Evolutionary conservation across 2,113 vertebrate genomes (phyloP), one percentile per base, ranked within the genome.

Genomic region (Alligator sinensis): DNA sequence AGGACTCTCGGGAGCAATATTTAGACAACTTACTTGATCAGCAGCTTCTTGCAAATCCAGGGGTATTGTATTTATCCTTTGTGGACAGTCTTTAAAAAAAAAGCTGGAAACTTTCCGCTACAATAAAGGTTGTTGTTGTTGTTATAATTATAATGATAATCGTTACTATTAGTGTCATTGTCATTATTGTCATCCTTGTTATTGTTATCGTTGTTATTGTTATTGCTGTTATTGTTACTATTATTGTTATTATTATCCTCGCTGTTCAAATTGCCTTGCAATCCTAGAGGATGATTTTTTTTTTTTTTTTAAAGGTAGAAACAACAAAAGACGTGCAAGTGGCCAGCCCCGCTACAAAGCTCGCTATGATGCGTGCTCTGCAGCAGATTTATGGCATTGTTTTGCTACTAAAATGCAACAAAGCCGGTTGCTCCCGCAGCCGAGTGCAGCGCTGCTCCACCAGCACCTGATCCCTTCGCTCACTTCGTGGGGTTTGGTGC

Each of bases 401-500:
- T 77, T 64, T 27, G 14, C 30, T 19, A 19, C 79, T 75, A 74
- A 30, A 62, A 13, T 25, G 24, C 18, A 27, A 58, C 30, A 62
- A 8, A 55, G 21, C 34, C 18, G 5, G 11, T 58, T 6, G 54
- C 38, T 59, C 34, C 59, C 47, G 38, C 60, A 11, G 72, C 3
- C 55, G 55, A 66, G 24, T 2, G 54, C 59, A 3, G 72, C 6
- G 60, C 58, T 64, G 25, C 64, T 25, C 19, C 9, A 70, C 16
- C 74, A 4, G 21, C 95, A 96, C 96, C 97, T 96, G 95, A 92
- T 74, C 59, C 60, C 3, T 1, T 21, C 9, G 15, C 61, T 15
- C 77, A 90, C 93, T 28, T 68, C 18, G 63, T 64, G 96, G 97
- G 61, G 87, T 89, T 87, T 95, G 94, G 78, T 95, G 96, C 96